phyloP scores from a whole-genome alignment of 1,140 invertebrate genomes.

The Cyclina sinensis region DNA sequence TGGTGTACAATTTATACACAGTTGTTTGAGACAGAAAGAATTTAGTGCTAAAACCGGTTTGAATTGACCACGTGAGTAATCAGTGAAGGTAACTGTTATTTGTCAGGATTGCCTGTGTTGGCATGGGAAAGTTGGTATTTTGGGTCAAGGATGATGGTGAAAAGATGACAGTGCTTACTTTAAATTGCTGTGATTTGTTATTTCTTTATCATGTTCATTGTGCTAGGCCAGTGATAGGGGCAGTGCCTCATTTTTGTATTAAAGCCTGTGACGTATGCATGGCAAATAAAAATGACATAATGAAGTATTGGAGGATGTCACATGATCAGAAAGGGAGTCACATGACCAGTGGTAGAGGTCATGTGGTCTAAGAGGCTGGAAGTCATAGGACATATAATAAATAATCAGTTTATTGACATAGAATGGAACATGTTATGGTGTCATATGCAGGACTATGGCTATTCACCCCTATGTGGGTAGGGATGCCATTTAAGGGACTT shows the following conservation, averaged over 20 bases:
- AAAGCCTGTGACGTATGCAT: background rate
- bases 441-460: too few species aligned
- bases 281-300: background rate
- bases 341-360: background rate
- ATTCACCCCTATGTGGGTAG: too few species aligned
- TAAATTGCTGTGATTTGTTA: constrained; percentile 48
- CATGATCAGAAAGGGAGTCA: background rate
- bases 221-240: constrained; percentile 53
- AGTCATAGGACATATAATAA: too few species aligned
- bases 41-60: constrained; percentile 18
- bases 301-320: background rate
- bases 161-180: constrained; percentile 24
- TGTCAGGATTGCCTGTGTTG: background rate
- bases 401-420: too few species aligned
- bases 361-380: too few species aligned
- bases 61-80: background rate
- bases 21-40: background rate
- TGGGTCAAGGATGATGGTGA: background rate
- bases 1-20: background rate
- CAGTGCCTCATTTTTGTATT: constrained; percentile 16
- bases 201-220: constrained; percentile 8
- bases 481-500: background rate
- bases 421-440: too few species aligned
- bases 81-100: background rate
- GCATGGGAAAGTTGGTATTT: background rate